These are phyloP conservation scores for Prunella fulvescens DNA, from an alignment of 2,113 vertebrate species.

Conservation along the genomic window DNA sequence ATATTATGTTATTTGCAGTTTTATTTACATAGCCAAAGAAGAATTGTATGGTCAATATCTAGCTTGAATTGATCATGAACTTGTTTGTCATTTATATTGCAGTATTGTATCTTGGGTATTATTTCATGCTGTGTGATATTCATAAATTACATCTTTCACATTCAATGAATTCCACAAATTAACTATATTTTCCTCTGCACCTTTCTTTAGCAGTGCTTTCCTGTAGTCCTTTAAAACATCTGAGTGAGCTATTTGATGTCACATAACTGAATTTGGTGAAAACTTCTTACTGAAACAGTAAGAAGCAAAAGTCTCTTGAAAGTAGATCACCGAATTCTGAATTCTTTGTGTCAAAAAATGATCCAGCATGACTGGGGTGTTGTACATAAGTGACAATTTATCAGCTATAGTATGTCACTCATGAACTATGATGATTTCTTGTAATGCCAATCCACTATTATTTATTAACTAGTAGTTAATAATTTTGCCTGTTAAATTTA, in stretches of 20 bases:
- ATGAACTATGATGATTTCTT: not conserved
- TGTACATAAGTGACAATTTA: not conserved
- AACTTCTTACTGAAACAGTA: not conserved
- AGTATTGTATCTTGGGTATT: not conserved
- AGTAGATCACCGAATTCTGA: not conserved
- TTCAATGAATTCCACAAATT: constrained; percentile 6
- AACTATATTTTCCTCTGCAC: not conserved
- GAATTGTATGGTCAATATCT: not conserved
- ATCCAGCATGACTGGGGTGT: not conserved
- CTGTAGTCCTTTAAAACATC: not conserved
- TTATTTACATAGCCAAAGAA: not conserved
- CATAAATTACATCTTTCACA: not conserved
- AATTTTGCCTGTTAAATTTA: not conserved
- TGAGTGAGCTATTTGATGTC: not conserved
- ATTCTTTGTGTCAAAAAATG: not conserved
- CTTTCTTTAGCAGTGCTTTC: constrained; percentile 22
- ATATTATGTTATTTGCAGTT: not conserved
- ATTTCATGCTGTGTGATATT: constrained; percentile 17
- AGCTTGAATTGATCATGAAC: not conserved
- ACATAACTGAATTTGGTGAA: not conserved
- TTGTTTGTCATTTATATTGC: not conserved
- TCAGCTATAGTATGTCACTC: not conserved
- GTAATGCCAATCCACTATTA: not conserved
- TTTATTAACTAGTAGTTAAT: not conserved
- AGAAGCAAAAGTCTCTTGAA: not conserved